These are phyloP conservation scores for Andrena minutula DNA, from an alignment of 2,888 invertebrate species.

Conservation along the genomic window DNA sequence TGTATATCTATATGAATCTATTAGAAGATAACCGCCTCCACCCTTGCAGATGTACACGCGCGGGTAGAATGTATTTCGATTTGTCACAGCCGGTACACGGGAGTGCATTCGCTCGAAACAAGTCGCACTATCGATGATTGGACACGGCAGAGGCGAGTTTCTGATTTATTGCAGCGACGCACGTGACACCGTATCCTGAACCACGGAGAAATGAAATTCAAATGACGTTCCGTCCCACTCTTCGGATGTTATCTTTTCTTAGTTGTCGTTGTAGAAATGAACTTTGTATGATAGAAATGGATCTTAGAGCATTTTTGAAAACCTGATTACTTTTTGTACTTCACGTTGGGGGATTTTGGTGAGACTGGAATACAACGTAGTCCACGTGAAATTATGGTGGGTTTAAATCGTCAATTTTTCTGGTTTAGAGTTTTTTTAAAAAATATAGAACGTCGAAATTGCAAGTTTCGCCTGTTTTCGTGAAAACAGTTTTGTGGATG, in stretches of 20 bases:
- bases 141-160: slow-evolving; percentile 50
- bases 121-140: slow-evolving; percentile 74
- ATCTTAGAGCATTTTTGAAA: too few species aligned
- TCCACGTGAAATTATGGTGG: too few species aligned
- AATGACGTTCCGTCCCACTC: neutral
- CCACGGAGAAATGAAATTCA: slow-evolving; percentile 38
- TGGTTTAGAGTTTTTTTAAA: too few species aligned
- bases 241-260: neutral
- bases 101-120: slow-evolving; percentile 63
- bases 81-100: slow-evolving; percentile 71
- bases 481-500: too few species aligned
- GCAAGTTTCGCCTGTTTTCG: too few species aligned
- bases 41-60: slow-evolving; percentile 59
- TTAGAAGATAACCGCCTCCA: slow-evolving; percentile 62
- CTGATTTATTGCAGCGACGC: slow-evolving; percentile 52
- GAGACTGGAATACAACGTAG: too few species aligned
- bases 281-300: too few species aligned
- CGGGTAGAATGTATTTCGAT: slow-evolving; percentile 76
- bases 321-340: too few species aligned
- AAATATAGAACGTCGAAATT: too few species aligned
- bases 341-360: too few species aligned
- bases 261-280: too few species aligned
- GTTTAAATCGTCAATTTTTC: too few species aligned
- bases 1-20: slow-evolving; percentile 62
- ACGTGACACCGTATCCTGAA: slow-evolving; percentile 4